Conservation (phyloP, 2,797 vertebrate genomes). For the Helostoma temminkii region DNA sequence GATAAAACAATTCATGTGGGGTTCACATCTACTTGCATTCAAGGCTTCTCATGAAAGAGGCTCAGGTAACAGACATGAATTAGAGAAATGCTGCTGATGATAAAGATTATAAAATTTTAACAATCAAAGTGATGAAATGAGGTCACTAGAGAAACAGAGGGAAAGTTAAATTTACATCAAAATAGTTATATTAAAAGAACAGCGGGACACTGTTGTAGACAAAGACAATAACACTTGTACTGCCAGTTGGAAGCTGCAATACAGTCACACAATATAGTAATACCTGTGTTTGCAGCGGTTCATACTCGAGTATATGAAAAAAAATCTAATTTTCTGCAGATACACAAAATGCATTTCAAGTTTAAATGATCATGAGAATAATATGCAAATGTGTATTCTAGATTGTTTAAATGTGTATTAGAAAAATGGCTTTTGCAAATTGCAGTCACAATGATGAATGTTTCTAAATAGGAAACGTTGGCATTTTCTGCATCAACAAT, state of each 20-base stretch:
- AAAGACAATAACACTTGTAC: constrained; percentile 1
- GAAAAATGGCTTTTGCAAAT: constrained; percentile 47
- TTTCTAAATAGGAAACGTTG: constrained; percentile 57
- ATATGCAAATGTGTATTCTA: constrained; percentile 5
- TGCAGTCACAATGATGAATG: constrained; percentile 58
- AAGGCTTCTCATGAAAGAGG: constrained; percentile 20
- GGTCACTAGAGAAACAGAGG: constrained; percentile 52
- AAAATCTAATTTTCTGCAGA: constrained; percentile 10
- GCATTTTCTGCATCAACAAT: constrained; percentile 62
- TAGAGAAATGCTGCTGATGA: constrained; percentile 37
- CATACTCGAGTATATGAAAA: not conserved
- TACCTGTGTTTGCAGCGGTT: not conserved
- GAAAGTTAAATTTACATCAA: constrained; percentile 28
- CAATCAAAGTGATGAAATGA: constrained; percentile 46
- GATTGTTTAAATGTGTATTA: constrained; percentile 12
- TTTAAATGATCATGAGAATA: not conserved
- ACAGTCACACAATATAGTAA: not conserved
- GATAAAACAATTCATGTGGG: constrained; percentile 6
- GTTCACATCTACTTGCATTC: constrained; percentile 9
- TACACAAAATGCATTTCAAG: constrained; percentile 12
- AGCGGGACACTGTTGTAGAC: not conserved
- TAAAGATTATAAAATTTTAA: constrained; percentile 52
- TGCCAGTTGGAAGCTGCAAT: constrained; percentile 3
- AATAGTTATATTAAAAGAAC: constrained; percentile 13
- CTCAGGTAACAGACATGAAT: constrained; percentile 56